These are phyloP conservation scores for Uria aalge DNA, from an alignment of 2,113 vertebrate genomes.

Conservation along the genomic window DNA sequence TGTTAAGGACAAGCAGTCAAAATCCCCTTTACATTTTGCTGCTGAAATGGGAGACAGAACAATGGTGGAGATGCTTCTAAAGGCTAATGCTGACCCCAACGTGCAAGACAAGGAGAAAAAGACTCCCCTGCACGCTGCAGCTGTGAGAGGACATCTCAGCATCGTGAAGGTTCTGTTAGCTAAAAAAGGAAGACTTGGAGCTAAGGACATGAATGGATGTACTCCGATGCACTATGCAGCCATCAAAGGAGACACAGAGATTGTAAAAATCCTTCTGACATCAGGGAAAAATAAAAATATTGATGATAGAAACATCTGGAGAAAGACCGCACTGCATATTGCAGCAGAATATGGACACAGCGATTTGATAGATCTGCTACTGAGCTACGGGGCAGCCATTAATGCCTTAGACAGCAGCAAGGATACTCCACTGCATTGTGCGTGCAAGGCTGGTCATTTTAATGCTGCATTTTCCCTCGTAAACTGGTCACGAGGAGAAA, in stretches of 20 bases:
- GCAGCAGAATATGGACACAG: constrained; percentile 71
- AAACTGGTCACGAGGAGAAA: constrained; percentile 62
- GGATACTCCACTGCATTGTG: constrained; percentile 77
- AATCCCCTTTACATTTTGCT: constrained; percentile 76
- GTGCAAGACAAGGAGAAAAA: constrained; percentile 76
- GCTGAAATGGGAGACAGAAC: constrained; percentile 41
- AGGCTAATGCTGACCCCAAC: constrained; percentile 63
- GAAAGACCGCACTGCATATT: constrained; percentile 75
- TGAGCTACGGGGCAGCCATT: constrained; percentile 68
- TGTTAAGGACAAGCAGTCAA: constrained; percentile 67
- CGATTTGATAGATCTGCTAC: constrained; percentile 51
- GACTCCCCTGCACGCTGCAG: constrained; percentile 76
- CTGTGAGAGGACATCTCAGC: constrained; percentile 53
- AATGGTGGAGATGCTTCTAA: constrained; percentile 72
- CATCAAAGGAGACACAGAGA: constrained; percentile 47
- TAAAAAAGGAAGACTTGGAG: constrained; percentile 62
- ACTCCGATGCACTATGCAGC: constrained; percentile 75
- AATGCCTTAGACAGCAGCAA: constrained; percentile 75
- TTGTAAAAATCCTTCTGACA: constrained; percentile 53
- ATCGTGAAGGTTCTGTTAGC: constrained; percentile 51
- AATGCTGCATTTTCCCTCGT: constrained; percentile 60
- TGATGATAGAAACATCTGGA: constrained; percentile 76
- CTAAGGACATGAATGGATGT: constrained; percentile 80
- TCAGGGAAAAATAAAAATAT: constrained; percentile 68
- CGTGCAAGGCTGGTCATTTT: constrained; percentile 69